These are phyloP conservation scores for Decapterus maruadsi DNA, from an alignment of 2,797 vertebrate genomes.

Conservation along the genomic window DNA sequence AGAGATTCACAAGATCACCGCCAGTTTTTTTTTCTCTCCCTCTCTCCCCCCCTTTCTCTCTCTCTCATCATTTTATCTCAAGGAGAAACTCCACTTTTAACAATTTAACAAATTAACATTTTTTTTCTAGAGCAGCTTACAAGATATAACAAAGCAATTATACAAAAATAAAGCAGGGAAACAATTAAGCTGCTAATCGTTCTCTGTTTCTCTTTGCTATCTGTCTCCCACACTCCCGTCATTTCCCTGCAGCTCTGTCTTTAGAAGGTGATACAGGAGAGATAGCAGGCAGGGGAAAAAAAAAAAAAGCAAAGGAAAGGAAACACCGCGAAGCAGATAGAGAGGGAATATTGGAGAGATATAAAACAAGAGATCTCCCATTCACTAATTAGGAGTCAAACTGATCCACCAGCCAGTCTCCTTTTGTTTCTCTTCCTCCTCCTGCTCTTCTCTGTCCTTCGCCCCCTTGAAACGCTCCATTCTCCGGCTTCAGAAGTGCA, in stretches of 20 bases:
- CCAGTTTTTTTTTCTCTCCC: neutral
- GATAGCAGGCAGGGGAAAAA: slow-evolving; percentile 16
- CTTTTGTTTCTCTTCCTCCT: slow-evolving; percentile 52
- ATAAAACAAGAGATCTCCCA: slow-evolving; percentile 28
- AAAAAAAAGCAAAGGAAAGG: neutral
- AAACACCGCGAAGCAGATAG: slow-evolving; percentile 34
- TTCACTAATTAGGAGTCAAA: slow-evolving; percentile 53
- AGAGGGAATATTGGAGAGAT: slow-evolving; percentile 51
- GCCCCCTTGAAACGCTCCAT: slow-evolving; percentile 54
- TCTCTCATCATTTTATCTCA: neutral
- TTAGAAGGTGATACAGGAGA: slow-evolving; percentile 39
- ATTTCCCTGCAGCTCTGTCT: slow-evolving; percentile 31
- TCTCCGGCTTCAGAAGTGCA: slow-evolving; percentile 78
- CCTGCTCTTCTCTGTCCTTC: slow-evolving; percentile 36
- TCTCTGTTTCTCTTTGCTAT: slow-evolving; percentile 19
- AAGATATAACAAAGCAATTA: slow-evolving; percentile 16
- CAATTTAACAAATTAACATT: neutral
- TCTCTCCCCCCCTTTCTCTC: neutral
- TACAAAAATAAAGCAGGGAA: slow-evolving; percentile 24
- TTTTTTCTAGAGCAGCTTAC: slow-evolving; percentile 18
- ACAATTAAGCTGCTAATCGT: slow-evolving; percentile 40
- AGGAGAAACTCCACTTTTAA: neutral
- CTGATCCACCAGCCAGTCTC: slow-evolving; percentile 52
- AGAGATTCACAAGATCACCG: neutral
- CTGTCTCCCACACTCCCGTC: slow-evolving; percentile 21